Evolutionary conservation across 2,797 vertebrate species (phyloP).

Genomic region (Muscicapa striata): DNA sequence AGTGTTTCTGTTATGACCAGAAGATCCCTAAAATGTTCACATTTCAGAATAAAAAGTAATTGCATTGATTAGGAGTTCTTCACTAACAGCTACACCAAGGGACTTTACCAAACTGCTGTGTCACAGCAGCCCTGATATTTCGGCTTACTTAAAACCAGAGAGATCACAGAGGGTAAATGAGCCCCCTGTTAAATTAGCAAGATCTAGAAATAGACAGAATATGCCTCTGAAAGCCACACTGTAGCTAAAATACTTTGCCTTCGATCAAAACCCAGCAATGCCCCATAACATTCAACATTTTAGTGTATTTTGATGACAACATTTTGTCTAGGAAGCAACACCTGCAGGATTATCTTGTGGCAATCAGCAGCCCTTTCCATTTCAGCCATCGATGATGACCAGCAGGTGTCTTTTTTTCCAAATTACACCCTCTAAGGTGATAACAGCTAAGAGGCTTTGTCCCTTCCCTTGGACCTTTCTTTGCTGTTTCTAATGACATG

Average conservation of each 20-base stretch:
- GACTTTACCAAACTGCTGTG: conserved; percentile 8
- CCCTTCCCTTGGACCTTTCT: not conserved
- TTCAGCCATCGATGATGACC: conserved; percentile 4
- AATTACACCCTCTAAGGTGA: not conserved
- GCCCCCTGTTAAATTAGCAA: conserved; percentile 9
- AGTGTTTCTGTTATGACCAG: not conserved
- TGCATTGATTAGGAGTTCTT: conserved; percentile 4
- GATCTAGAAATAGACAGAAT: conserved; percentile 10
- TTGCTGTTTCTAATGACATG: not conserved
- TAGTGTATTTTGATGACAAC: not conserved
- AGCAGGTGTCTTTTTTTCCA: not conserved
- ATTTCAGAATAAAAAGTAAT: conserved; percentile 11
- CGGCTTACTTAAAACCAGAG: conserved; percentile 37
- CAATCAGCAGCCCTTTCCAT: not conserved
- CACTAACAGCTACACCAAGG: conserved; percentile 3
- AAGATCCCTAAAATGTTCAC: not conserved
- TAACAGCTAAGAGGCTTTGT: not conserved
- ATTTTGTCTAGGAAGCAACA: not conserved
- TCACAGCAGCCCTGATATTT: conserved; percentile 35
- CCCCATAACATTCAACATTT: not conserved
- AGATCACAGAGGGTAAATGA: conserved; percentile 41
- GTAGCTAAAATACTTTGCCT: not conserved
- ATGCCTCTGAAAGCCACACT: conserved; percentile 4
- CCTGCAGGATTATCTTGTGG: not conserved
- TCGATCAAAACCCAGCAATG: not conserved